Evolutionary conservation across 23 tunicate genomes (phyloP).

Genomic region (Halocynthia aurantium): DNA sequence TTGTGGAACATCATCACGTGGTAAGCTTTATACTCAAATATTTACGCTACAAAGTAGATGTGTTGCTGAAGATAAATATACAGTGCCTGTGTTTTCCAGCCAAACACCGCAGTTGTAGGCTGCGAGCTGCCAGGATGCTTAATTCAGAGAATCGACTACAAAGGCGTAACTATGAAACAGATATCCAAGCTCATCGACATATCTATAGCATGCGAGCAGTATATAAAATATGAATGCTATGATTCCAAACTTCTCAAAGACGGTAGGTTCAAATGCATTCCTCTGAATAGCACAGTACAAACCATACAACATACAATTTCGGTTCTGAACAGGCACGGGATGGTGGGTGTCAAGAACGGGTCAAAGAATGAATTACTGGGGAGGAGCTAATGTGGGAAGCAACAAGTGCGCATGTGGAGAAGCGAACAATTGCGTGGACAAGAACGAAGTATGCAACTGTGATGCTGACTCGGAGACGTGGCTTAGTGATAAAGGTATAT

Average conservation of each 20-base stretch:
- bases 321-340: constrained; percentile 55
- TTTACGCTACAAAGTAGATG: neutral
- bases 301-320: neutral
- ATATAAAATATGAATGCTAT: constrained; percentile 82
- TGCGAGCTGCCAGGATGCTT: constrained; percentile 85
- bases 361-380: constrained; percentile 71
- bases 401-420: constrained; percentile 87
- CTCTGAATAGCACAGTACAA: neutral
- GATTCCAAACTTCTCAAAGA: constrained; percentile 92
- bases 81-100: constrained; percentile 17
- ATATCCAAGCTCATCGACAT: constrained; percentile 58
- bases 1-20: constrained; percentile 43
- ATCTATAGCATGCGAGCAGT: constrained; percentile 88
- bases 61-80: neutral
- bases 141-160: constrained; percentile 43
- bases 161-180: constrained; percentile 63
- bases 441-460: constrained; percentile 78
- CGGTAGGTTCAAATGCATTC: constrained; percentile 24
- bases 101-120: constrained; percentile 42
- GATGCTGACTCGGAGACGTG: constrained; percentile 91
- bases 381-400: constrained; percentile 86
- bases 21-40: constrained; percentile 19
- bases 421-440: constrained; percentile 39
- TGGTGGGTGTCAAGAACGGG: constrained; percentile 97
- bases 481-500: constrained; percentile 82